Percentiles rank a stretch among this genome's conserved stretches.
Conservation (phyloP, 2,797 vertebrate species). For the Rhadinocentrus ornatus region DNA sequence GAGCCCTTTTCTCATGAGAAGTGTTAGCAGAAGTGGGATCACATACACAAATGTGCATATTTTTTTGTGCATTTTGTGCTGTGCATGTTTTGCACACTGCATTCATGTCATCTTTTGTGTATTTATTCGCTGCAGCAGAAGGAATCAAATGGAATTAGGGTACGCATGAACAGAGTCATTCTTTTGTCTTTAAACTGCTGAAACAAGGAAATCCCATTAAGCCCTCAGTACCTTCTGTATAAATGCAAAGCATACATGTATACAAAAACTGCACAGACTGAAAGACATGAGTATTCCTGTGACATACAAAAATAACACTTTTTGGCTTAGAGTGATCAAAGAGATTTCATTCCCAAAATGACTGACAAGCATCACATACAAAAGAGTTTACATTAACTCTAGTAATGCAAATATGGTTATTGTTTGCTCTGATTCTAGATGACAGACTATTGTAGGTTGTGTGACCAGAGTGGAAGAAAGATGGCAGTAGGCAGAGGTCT, state of each 20-base stretch:
- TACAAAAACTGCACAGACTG: slow-evolving; percentile 32
- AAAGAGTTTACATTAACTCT: neutral
- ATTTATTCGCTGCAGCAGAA: slow-evolving; percentile 44
- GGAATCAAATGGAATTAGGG: slow-evolving; percentile 54
- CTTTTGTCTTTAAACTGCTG: slow-evolving; percentile 63
- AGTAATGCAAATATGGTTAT: neutral
- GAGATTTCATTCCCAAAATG: neutral
- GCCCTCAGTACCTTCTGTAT: slow-evolving; percentile 39
- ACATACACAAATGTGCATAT: slow-evolving; percentile 30
- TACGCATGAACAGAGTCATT: slow-evolving; percentile 48
- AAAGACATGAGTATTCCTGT: slow-evolving; percentile 5
- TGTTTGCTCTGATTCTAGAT: neutral
- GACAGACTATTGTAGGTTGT: no score
- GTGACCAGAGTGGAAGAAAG: no score
- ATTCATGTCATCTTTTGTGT: slow-evolving; percentile 50
- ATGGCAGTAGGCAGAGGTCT: no score
- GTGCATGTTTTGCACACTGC: slow-evolving; percentile 39
- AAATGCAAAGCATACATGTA: slow-evolving; percentile 41
- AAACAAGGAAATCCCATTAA: slow-evolving; percentile 69
- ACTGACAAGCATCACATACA: neutral
- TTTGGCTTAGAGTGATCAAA: slow-evolving; percentile 9
- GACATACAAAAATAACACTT: slow-evolving; percentile 23
- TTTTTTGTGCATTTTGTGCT: slow-evolving; percentile 25
- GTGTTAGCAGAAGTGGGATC: slow-evolving; percentile 30
- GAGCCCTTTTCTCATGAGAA: slow-evolving; percentile 46